phyloP scores from a whole-genome alignment of 2,888 invertebrate genomes.

The Artemia sinica region DNA sequence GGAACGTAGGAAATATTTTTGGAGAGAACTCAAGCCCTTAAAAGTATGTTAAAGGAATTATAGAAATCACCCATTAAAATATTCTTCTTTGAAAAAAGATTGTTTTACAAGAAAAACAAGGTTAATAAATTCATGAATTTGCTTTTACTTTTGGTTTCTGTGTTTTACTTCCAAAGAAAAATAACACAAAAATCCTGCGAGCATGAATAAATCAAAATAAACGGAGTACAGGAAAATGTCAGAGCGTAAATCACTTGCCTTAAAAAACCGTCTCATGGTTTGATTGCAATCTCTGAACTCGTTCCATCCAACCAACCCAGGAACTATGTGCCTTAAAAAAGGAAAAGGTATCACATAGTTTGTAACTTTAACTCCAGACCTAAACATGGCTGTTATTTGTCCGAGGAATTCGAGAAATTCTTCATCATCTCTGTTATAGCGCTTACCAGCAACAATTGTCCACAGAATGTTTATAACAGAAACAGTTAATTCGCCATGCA shows the following conservation, averaged over 20 bases:
- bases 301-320: neutral
- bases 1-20: no score
- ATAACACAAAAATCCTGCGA: no score
- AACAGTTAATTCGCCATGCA: conserved; percentile 23
- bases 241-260: neutral
- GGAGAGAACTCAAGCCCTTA: no score
- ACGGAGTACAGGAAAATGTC: neutral
- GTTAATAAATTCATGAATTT: no score
- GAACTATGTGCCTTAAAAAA: conserved; percentile 5
- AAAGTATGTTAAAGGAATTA: no score
- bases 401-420: conserved; percentile 14
- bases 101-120: no score
- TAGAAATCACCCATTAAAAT: no score
- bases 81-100: no score
- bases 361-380: neutral
- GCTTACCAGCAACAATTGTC: conserved; percentile 17
- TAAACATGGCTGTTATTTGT: conserved; percentile 15
- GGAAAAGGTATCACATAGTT: neutral
- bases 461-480: conserved; percentile 21
- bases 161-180: no score
- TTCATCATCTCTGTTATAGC: conserved; percentile 23
- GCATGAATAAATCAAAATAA: no score
- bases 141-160: no score
- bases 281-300: neutral
- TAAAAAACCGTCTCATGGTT: neutral